A percentile compares a stretch with the other conserved stretches of the same genome.
Evolutionary conservation across 2,797 vertebrate species (phyloP).

Genomic region (Schizothorax lantsangensis): DNA sequence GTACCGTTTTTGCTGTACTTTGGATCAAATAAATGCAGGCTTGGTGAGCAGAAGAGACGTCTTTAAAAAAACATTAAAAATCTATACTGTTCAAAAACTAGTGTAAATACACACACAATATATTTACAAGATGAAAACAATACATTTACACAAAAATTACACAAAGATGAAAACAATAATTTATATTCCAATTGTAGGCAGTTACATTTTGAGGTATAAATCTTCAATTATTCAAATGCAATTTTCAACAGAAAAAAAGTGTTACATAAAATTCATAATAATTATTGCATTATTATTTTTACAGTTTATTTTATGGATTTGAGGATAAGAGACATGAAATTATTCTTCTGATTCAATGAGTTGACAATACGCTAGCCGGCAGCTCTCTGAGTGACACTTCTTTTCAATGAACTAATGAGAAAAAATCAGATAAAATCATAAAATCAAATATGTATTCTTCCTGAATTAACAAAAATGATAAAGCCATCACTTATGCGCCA

Average conservation of each 20-base stretch:
- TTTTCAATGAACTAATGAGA: slow-evolving; percentile 18
- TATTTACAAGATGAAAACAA: neutral
- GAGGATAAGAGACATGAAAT: neutral
- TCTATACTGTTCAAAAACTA: too few relatives aligned
- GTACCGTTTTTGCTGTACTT: too few relatives aligned
- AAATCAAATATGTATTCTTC: slow-evolving; percentile 32
- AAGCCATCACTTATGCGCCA: slow-evolving; percentile 6
- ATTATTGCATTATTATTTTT: neutral
- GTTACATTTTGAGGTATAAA: slow-evolving; percentile 7
- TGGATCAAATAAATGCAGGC: too few relatives aligned
- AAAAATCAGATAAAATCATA: slow-evolving; percentile 9
- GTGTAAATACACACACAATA: neutral
- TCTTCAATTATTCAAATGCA: neutral
- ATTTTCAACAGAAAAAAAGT: neutral
- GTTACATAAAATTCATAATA: slow-evolving; percentile 7
- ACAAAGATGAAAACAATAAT: neutral
- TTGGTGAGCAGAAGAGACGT: too few relatives aligned
- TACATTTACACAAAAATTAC: neutral
- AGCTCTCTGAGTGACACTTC: neutral
- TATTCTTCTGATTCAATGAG: slow-evolving; percentile 15
- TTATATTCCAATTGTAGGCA: neutral
- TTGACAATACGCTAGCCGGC: neutral
- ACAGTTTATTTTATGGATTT: slow-evolving; percentile 1
- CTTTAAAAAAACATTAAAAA: too few relatives aligned
- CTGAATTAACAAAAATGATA: slow-evolving; percentile 25